Conservation (phyloP, 2,113 vertebrate genomes). For the Scomber scombrus region DNA sequence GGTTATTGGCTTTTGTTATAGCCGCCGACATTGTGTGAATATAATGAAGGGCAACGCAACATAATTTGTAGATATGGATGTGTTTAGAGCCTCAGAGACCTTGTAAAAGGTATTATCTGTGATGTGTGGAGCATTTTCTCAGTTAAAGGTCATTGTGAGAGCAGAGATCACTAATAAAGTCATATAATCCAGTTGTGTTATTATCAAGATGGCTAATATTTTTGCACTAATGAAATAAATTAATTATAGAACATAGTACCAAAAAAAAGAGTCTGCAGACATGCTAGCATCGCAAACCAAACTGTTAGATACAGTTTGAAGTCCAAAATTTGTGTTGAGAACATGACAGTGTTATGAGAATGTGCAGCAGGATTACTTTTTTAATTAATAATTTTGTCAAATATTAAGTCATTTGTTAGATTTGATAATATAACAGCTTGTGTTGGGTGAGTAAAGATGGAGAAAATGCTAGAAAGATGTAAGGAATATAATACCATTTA, state of each 20-base stretch:
- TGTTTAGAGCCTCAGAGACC: conserved; percentile 22
- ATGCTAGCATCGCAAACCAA: neutral
- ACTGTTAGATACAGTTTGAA: too few species aligned
- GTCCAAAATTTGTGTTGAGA: too few species aligned
- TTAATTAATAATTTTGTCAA: neutral
- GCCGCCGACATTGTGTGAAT: neutral
- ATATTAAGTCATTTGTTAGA: neutral
- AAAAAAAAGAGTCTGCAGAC: neutral
- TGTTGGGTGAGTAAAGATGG: too few species aligned
- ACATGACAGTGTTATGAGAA: neutral
- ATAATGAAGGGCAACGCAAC: conserved; percentile 2
- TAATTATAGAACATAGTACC: neutral
- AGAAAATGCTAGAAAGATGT: neutral
- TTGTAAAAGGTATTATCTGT: neutral
- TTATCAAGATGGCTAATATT: neutral
- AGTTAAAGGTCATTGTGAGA: conserved; percentile 19
- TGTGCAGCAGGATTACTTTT: neutral
- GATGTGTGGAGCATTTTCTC: neutral
- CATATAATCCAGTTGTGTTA: neutral
- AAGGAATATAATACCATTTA: neutral
- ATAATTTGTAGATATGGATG: conserved; percentile 19
- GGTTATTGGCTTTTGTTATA: conserved; percentile 32
- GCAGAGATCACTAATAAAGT: neutral
- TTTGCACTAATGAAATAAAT: too few species aligned
- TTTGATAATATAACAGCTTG: too few species aligned